These are phyloP conservation scores for Rhinophrynus dorsalis DNA, from an alignment of 2,797 vertebrate genomes.

Conservation along the genomic window DNA sequence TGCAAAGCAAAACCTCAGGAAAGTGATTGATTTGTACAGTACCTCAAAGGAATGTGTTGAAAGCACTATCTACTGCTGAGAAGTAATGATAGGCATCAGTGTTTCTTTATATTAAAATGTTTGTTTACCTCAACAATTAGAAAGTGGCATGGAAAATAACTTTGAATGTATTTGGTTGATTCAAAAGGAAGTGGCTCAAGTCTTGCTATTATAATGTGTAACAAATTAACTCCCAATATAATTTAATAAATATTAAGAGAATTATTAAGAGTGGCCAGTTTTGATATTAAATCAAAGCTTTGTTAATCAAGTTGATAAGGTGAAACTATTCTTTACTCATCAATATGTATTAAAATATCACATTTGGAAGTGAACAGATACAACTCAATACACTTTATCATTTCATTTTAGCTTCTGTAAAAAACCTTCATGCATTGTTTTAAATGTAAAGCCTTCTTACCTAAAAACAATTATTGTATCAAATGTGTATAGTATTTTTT, in stretches of 20 bases:
- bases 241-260: conserved; percentile 6
- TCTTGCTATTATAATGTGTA: conserved; percentile 60
- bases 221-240: conserved; percentile 34
- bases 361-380: conserved; percentile 65
- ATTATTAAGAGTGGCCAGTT: conserved; percentile 22
- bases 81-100: conserved; percentile 86
- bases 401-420: not conserved
- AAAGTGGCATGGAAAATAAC: conserved; percentile 83
- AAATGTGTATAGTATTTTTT: too few relatives aligned
- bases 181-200: conserved; percentile 77
- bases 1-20: conserved; percentile 91
- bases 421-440: too few relatives aligned
- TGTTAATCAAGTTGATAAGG: conserved; percentile 56
- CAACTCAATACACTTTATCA: conserved; percentile 51
- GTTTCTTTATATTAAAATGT: conserved; percentile 83
- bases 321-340: conserved; percentile 70
- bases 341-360: conserved; percentile 55
- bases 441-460: too few relatives aligned
- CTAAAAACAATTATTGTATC: too few relatives aligned
- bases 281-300: conserved; percentile 56
- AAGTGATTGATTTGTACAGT: conserved; percentile 96
- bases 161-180: conserved; percentile 91
- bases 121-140: conserved; percentile 90
- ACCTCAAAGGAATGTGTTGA: conserved; percentile 95
- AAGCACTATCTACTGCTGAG: conserved; percentile 88